A percentile compares a stretch with the other conserved stretches of the same genome.
Evolutionary conservation across 2,797 vertebrate genomes (phyloP).

Genomic region (Spondyliosoma cantharus): DNA sequence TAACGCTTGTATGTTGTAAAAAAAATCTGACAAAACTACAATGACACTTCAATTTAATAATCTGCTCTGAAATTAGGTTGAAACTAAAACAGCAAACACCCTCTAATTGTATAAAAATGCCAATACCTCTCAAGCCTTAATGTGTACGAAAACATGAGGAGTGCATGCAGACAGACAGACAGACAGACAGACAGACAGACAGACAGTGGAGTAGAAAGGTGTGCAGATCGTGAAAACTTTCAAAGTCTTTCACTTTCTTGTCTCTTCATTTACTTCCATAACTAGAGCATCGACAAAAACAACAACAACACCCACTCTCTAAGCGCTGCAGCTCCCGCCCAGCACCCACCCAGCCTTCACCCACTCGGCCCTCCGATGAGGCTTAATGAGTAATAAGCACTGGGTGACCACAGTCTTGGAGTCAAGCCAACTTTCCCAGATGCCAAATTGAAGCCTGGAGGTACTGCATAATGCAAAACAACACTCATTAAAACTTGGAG

Average conservation of each 20-base stretch:
- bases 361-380: slow-evolving; percentile 66
- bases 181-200: background rate
- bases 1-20: no score
- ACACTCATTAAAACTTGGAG: slow-evolving; percentile 78
- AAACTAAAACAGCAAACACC: background rate
- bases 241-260: slow-evolving; percentile 52
- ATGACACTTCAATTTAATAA: background rate
- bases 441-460: slow-evolving; percentile 80
- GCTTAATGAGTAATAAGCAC: slow-evolving; percentile 80
- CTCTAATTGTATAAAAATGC: background rate
- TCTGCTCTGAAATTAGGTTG: background rate
- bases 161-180: background rate
- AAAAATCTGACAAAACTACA: no score
- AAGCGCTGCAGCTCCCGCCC: slow-evolving; percentile 54
- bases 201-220: background rate
- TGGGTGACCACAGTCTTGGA: slow-evolving; percentile 77
- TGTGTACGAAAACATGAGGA: background rate
- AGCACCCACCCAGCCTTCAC: slow-evolving; percentile 64
- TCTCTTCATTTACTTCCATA: slow-evolving; percentile 54
- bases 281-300: slow-evolving; percentile 62
- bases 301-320: slow-evolving; percentile 57
- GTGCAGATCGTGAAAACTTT: slow-evolving; percentile 32
- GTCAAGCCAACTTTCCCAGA: slow-evolving; percentile 77
- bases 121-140: background rate
- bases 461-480: slow-evolving; percentile 79